Percentiles rank a stretch among this genome's conserved stretches.
Evolutionary conservation across 2,888 invertebrate species (phyloP).

Genomic region (Tigriopus californicus): DNA sequence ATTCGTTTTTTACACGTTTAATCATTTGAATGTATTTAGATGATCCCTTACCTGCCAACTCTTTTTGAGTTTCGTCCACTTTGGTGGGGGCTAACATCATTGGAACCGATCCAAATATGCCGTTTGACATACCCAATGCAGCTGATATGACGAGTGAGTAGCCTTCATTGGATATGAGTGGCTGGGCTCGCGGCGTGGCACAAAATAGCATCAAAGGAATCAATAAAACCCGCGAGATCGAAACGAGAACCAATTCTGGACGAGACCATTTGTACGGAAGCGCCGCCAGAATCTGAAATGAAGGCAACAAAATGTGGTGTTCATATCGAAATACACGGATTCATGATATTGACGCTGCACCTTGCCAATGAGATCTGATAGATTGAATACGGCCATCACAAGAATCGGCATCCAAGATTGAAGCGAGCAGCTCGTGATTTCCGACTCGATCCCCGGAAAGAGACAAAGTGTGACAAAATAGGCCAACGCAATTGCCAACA

Average conservation of each 20-base stretch:
- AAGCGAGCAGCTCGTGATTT: slow-evolving; percentile 61
- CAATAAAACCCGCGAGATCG: slow-evolving; percentile 48
- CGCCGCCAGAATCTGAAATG: slow-evolving; percentile 46
- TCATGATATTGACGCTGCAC: slow-evolving; percentile 28
- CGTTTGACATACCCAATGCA: slow-evolving; percentile 60
- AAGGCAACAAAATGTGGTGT: not conserved
- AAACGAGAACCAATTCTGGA: slow-evolving; percentile 51
- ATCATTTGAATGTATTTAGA: not conserved
- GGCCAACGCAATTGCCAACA: slow-evolving; percentile 68
- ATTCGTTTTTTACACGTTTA: no score
- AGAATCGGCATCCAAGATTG: slow-evolving; percentile 80
- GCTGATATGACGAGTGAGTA: slow-evolving; percentile 46
- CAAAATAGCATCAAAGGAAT: slow-evolving; percentile 65
- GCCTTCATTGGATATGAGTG: slow-evolving; percentile 45
- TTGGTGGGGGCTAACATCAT: slow-evolving; percentile 78
- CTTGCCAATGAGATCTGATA: slow-evolving; percentile 67
- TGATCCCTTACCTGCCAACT: slow-evolving; percentile 39
- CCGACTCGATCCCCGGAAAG: slow-evolving; percentile 76
- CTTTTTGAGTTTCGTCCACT: slow-evolving; percentile 64
- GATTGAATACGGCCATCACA: slow-evolving; percentile 71
- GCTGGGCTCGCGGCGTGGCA: slow-evolving; percentile 53
- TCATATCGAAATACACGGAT: no score
- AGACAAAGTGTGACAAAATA: slow-evolving; percentile 74
- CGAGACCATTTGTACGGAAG: slow-evolving; percentile 67
- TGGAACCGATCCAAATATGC: slow-evolving; percentile 70